Evolutionary conservation across 2,113 vertebrate species (phyloP).

Genomic region (Hystrix brachyura): DNA sequence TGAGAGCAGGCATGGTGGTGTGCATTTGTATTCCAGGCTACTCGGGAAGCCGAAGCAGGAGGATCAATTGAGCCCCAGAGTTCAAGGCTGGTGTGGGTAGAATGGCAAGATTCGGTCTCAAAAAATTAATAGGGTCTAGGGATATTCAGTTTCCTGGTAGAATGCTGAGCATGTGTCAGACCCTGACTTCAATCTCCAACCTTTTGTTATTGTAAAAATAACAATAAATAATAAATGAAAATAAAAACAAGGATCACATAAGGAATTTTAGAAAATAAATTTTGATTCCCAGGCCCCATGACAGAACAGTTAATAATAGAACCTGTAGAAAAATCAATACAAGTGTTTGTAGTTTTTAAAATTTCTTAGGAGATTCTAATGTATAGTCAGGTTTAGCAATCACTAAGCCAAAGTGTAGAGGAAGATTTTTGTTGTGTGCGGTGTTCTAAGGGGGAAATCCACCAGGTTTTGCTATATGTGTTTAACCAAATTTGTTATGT

Average conservation of each 20-base stretch:
- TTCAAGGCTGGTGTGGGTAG: neutral
- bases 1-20: neutral
- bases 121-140: neutral
- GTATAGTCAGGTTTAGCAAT: neutral
- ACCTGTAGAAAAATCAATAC: neutral
- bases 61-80: neutral
- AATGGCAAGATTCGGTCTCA: neutral
- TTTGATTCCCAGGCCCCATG: neutral
- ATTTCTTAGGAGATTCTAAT: neutral
- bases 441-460: neutral
- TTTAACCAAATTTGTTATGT: neutral
- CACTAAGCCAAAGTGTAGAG: neutral
- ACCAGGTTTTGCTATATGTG: conserved; percentile 27
- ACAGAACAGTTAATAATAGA: neutral
- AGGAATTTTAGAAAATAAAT: neutral
- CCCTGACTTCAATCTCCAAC: neutral
- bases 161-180: neutral
- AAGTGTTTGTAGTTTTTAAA: neutral
- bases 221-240: neutral
- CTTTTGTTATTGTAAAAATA: neutral
- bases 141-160: neutral
- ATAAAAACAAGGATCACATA: neutral
- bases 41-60: neutral
- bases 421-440: neutral
- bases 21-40: neutral